Evolutionary conservation across 2,113 vertebrate species (phyloP).

Genomic region (Isichthys henryi): DNA sequence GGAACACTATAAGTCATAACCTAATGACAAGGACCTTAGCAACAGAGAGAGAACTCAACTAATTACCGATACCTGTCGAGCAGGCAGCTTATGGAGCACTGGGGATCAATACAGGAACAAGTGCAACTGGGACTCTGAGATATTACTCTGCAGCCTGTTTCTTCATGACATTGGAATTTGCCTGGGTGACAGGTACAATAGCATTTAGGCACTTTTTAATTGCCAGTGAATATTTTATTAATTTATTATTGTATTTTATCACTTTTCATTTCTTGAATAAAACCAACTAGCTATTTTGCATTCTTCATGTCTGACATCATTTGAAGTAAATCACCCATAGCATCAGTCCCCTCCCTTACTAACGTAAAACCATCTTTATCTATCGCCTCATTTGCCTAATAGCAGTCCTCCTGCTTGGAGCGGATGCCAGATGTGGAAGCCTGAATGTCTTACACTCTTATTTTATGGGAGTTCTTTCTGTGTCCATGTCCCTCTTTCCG

Average conservation of each 20-base stretch:
- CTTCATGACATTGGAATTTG: not conserved
- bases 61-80: not conserved
- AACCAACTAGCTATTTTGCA: not conserved
- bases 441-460: not conserved
- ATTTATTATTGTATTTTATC: not conserved
- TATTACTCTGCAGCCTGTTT: not conserved
- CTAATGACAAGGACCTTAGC: not conserved
- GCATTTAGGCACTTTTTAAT: not conserved
- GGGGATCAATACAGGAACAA: not conserved
- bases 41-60: not conserved
- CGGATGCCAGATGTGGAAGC: not conserved
- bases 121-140: not conserved
- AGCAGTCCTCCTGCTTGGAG: not conserved
- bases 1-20: not conserved
- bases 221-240: not conserved
- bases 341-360: not conserved
- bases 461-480: not conserved
- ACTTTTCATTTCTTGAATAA: not conserved
- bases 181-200: not conserved
- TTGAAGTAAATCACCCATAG: not conserved
- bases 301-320: not conserved
- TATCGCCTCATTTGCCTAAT: constrained; percentile 1
- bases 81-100: not conserved
- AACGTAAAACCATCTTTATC: not conserved
- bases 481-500: too few species aligned